Base-by-base conservation (phyloP, 2,113 vertebrate species). In the Chaenocephalus aceratus region DNA sequence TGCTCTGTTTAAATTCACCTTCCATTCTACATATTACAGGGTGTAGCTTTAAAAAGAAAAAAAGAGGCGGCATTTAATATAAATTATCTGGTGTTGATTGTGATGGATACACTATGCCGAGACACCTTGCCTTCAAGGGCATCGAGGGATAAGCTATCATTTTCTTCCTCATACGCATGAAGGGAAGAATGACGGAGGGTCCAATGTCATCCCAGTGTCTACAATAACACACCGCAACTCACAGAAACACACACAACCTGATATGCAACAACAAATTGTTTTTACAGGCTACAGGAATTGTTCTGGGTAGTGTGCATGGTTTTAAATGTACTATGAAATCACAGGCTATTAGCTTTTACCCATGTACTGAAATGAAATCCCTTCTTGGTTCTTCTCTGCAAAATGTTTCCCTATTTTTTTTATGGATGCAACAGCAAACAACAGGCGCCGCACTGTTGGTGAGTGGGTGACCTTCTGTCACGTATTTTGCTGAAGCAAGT, bases 61-160 rank as follows among this genome's bases (percentile, higher is more conserved):
- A 46, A 52, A 45, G 58, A 76, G 75, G 23, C 49, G 52, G 84
- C 90, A 91, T 94, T 94, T 94, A 92, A 94, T 93, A 94, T 93
- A 94, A 95, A 94, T 95, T 91, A 95, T 94, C 80, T 91, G 76
- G 85, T 75, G 86, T 94, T 94, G 94, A 95, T 95, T 95, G 93
- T 94, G 94, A 95, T 95, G 92, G 93, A 95, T 95, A 89, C 90
- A 93, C 92, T 91, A 88, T 84, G 91, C 66, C 89, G 89, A 94
- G 92, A 94, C 93, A 94, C 93, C 89, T 93, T 94, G 93, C 85
- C 90, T 95, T 95, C 94, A 95, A 95, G 94, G 95, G 90, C 95
- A 94, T 89, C 5, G 68, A 89, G 89, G 90, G 93, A 94, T 91
- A 94, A 94, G 93, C 93, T 93, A 93, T 94, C 92, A 94, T 93